Evolutionary conservation across 2,888 invertebrate genomes (phyloP), one percentile per base, ranked within the genome.

Genomic region (Galerucella calmariensis): DNA sequence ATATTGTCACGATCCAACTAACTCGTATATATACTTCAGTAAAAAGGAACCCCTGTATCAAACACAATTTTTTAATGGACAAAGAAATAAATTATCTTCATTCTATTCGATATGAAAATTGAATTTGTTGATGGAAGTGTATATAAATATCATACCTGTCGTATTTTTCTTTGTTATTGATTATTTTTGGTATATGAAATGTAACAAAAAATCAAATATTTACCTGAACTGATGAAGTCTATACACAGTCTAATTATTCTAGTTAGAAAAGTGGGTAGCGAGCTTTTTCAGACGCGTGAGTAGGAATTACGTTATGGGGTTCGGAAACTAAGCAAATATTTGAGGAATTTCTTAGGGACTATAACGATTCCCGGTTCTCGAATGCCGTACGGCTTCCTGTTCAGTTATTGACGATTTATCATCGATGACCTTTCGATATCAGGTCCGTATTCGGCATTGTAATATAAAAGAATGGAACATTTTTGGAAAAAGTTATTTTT

Each of bases 281-380:
- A 65, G 44, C 65, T 12, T 44, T 27, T 35, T 16, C 74, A 72
- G 27, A 72, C 77, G 35, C 35, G 77, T 76, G 77, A 79, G 79
- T 77, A 80, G 77, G 81, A 82, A 82, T 83, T 82, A 81, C 81
- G 80, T 79, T 78, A 79, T 80, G 80, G 80, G 35, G 78, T 78
- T 80, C 72, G 79, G 81, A 82, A 80, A 80, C 80, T 81, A 70
- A 75, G 78, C 80, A 83, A 83, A 83, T 83, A 83, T 83, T 83
- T 83, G 79, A 77, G 73, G 81, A 82, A 82, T 81, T 78, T 81
- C 79, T 80, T 79, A 80, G 69, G 76, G 73, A 76, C 75, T 77
- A 73, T 77, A 77, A 69, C 75, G 75, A 75, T 78, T 78, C 75
- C 77, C 75, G 74, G 58, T 75, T 8, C 66, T 35, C 27, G 66